Base-by-base conservation (phyloP, 2,888 invertebrate species). In the Dexiosoma caninum region DNA sequence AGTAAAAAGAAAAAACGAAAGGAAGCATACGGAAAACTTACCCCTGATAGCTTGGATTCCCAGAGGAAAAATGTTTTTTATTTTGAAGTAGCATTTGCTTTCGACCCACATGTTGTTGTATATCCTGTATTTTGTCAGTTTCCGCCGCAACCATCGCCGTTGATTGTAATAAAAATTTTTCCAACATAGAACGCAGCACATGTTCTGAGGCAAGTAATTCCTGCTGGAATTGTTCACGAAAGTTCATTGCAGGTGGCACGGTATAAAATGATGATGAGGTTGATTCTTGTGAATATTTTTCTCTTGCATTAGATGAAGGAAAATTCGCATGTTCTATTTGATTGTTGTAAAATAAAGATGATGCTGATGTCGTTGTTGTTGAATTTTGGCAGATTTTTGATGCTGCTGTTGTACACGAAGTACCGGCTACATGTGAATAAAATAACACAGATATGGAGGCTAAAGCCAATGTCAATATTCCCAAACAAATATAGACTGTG, bases 391-490 rank as follows among this genome's bases (percentile, higher is more conserved):
- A 76, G 53, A 14, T 60, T 59, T 19, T 19, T 57, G 64, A 21
- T 55, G 32, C 40, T 64, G 44, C 16, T 55, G 44, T 35, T 42
- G 64, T 32, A 14, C 64, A 66, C 53, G 78, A 71, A 75, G n/a
- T n/a, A n/a, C 6, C 27, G 3, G 84, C 85, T 6, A 85, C 84
- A 69, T 88, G 85, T 35, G 87, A 86, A 32, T 88, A 88, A 80
- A 89, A 88, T 27, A 88, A 83, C 16, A 89, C 84, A 14, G 88
- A 83, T 14, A 89, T 84, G 27, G 87, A 85, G 62, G 86, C 87
- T 78, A 89, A 71, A 72, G 87, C 86, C 2, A 88, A 82, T 30
- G 88, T 85, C 14, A 88, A 83, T 6, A 87, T 85, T 9, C 87
- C 88, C 78, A 89, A 77, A 72, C 88, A 87, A 14, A 88, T 84